Conservation (phyloP, 2,113 vertebrate genomes). For the Crotophaga sulcirostris region DNA sequence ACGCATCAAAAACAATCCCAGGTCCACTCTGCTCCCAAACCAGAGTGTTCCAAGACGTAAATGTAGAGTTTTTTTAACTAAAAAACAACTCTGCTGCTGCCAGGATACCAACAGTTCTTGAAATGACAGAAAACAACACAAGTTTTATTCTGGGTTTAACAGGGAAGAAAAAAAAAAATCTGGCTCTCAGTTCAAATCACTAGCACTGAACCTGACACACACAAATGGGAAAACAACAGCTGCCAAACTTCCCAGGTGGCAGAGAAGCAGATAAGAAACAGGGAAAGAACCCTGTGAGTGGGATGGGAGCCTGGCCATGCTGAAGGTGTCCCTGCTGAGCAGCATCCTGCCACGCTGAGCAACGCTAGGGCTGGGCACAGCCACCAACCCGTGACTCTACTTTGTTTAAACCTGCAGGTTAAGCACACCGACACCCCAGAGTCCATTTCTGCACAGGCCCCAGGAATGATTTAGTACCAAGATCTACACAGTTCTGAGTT, state of each 20-base stretch:
- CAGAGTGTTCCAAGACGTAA: not conserved
- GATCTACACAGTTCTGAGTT: not conserved
- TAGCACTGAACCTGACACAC: not conserved
- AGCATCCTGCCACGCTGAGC: fast-evolving
- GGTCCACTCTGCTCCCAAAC: not conserved
- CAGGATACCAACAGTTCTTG: not conserved
- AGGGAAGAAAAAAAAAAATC: fast-evolving
- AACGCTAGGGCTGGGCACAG: not conserved
- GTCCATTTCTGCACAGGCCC: not conserved
- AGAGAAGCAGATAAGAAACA: not conserved
- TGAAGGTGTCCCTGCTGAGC: fast-evolving
- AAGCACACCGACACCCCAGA: not conserved
- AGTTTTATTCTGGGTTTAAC: not conserved
- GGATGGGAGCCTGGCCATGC: fast-evolving
- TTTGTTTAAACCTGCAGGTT: not conserved
- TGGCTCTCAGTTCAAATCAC: not conserved
- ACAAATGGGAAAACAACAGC: fast-evolving
- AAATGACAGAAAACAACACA: not conserved
- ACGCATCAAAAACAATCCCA: not conserved
- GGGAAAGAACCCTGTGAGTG: too few species aligned
- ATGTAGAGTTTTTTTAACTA: not conserved
- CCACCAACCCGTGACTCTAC: fast-evolving
- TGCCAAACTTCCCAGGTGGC: not conserved
- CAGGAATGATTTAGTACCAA: not conserved
- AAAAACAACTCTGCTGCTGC: not conserved